These are phyloP conservation scores for Merops nubicus DNA, from an alignment of 2,113 vertebrate genomes.

Conservation along the genomic window DNA sequence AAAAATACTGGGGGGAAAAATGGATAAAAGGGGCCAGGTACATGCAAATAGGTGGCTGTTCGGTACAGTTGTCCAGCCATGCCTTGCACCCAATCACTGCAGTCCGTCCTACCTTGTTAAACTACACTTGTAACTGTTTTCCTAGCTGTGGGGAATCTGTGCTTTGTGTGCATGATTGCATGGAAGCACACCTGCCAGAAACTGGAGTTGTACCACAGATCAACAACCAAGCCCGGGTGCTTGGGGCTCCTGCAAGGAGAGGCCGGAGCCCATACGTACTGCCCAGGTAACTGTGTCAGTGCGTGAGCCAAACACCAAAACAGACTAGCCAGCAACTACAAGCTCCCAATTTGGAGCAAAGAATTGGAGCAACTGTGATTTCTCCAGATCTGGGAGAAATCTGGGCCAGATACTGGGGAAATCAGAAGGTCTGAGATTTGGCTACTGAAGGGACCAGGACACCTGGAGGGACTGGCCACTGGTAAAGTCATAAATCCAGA, in stretches of 20 bases:
- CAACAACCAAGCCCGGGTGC: neutral
- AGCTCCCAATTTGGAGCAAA: neutral
- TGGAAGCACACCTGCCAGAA: fast-evolving
- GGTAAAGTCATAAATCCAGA: neutral
- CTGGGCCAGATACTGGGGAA: neutral
- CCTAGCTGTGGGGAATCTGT: neutral
- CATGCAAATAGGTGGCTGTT: neutral
- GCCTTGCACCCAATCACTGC: neutral
- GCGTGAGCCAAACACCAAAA: neutral
- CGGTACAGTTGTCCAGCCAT: neutral
- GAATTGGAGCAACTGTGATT: fast-evolving
- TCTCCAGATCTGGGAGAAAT: too few relatives aligned
- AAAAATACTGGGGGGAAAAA: neutral
- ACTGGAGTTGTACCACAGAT: fast-evolving
- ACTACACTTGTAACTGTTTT: neutral
- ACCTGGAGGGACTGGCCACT: neutral
- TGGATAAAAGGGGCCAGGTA: neutral
- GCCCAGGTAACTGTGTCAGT: neutral
- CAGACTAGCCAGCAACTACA: neutral
- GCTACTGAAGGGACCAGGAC: neutral
- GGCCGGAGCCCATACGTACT: fast-evolving
- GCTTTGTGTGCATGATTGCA: fast-evolving
- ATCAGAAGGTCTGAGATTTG: neutral
- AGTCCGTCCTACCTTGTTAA: neutral
- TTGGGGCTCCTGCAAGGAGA: neutral